Conservation (phyloP, 2,888 invertebrate species). For the Patella ulyssiponensis region DNA sequence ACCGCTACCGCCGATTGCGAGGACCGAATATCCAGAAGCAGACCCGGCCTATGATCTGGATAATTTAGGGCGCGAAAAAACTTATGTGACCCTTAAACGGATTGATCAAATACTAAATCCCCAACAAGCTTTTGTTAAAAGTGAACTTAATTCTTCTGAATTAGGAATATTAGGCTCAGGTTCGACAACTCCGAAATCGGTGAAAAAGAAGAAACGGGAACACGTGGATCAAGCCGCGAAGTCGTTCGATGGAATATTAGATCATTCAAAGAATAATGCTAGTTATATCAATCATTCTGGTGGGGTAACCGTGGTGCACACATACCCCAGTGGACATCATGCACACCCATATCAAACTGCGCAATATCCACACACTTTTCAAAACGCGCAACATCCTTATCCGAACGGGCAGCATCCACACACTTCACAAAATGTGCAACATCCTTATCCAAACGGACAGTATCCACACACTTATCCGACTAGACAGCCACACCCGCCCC, state of each 20-base stretch:
- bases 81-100: constrained; percentile 30
- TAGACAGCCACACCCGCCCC: background rate
- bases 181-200: constrained; percentile 9
- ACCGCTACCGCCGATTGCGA: constrained; percentile 1
- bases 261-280: background rate
- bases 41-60: constrained; percentile 12
- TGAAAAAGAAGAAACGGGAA: background rate
- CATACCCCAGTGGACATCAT: background rate
- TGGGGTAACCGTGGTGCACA: background rate
- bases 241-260: too few species aligned
- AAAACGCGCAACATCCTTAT: background rate
- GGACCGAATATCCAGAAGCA: background rate
- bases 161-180: constrained; percentile 2
- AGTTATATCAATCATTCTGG: background rate
- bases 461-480: background rate
- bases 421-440: background rate
- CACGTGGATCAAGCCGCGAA: background rate
- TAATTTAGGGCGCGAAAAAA: constrained; percentile 25
- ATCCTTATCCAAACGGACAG: background rate
- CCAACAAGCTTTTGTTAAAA: constrained; percentile 17
- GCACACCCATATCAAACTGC: background rate
- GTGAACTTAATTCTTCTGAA: constrained; percentile 28
- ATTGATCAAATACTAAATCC: constrained; percentile 34
- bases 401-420: background rate
- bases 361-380: background rate